Conservation (phyloP, 2,888 invertebrate genomes). For the Helobdella robusta region DNA sequence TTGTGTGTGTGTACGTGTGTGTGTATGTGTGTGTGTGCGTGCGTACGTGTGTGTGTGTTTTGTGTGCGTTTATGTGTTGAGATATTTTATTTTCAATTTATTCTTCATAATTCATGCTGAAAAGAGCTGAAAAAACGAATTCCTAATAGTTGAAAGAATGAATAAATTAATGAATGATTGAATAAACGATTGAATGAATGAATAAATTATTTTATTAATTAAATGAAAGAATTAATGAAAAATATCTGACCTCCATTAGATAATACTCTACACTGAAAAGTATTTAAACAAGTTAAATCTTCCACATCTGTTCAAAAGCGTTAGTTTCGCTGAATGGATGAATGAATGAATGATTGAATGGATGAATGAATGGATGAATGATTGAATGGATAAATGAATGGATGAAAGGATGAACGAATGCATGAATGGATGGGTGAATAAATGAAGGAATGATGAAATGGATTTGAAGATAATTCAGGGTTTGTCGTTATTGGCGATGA, state of each 20-base stretch:
- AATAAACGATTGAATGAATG: constrained; percentile 7
- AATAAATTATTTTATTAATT: constrained; percentile 5
- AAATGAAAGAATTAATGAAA: background rate
- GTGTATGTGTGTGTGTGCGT: too few species aligned
- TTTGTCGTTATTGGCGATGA: constrained; percentile 41
- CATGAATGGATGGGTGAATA: background rate
- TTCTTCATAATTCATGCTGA: too few species aligned
- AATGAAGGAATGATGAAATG: background rate
- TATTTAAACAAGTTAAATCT: background rate
- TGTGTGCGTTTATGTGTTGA: too few species aligned
- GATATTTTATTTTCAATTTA: too few species aligned
- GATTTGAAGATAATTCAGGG: constrained; percentile 42
- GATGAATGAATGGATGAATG: background rate
- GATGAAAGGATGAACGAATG: background rate
- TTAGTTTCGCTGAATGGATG: background rate
- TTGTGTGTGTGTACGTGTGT: background rate
- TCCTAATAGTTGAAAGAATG: constrained; percentile 3
- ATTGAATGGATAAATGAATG: background rate
- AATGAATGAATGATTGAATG: background rate
- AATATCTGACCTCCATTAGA: background rate
- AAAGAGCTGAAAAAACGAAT: too few species aligned
- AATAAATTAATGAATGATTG: constrained; percentile 6
- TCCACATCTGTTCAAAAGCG: constrained; percentile 5
- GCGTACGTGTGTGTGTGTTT: too few species aligned
- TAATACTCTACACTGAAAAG: constrained; percentile 4